phyloP scores from a whole-genome alignment of 2,888 invertebrate species.

The Stratiomys singularior region DNA sequence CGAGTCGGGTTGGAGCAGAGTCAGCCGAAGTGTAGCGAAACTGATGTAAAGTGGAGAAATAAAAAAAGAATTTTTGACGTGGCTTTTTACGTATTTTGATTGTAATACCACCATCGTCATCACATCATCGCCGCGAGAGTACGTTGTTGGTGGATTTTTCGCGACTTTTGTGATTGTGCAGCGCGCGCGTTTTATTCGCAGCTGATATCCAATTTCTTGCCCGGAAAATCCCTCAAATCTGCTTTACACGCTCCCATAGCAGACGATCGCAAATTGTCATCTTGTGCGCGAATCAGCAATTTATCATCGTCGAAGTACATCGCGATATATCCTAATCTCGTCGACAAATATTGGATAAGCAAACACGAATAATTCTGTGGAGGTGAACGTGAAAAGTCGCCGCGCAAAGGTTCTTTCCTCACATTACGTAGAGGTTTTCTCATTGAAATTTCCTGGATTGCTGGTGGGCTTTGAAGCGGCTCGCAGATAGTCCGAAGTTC shows the following conservation, averaged over 20 bases:
- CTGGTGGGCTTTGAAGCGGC: not conserved
- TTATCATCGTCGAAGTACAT: slow-evolving; percentile 1
- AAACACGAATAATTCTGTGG: slow-evolving; percentile 27
- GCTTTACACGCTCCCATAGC: not conserved
- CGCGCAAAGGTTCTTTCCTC: slow-evolving; percentile 25
- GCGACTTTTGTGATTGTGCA: slow-evolving; percentile 7
- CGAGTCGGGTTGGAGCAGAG: not conserved
- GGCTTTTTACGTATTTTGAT: slow-evolving; percentile 79
- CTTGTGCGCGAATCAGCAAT: slow-evolving; percentile 6
- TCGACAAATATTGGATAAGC: slow-evolving; percentile 12
- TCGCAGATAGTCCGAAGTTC: not conserved
- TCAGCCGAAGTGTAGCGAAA: not conserved
- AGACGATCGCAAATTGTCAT: not conserved
- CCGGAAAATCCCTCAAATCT: not conserved
- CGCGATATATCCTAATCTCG: not conserved
- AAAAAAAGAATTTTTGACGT: slow-evolving; percentile 82
- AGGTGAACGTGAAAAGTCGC: slow-evolving; percentile 25
- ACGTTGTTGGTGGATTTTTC: slow-evolving; percentile 33
- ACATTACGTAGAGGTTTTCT: slow-evolving; percentile 28
- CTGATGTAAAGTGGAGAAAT: slow-evolving; percentile 20
- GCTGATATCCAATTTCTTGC: not conserved
- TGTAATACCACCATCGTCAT: slow-evolving; percentile 35
- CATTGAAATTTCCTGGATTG: slow-evolving; percentile 15
- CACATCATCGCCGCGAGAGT: slow-evolving; percentile 35
- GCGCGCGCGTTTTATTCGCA: slow-evolving; percentile 18